Percentiles rank a stretch among this genome's conserved stretches.
phyloP scores from a whole-genome alignment of 2,797 vertebrate species.

The Lophotriccus pileatus region DNA sequence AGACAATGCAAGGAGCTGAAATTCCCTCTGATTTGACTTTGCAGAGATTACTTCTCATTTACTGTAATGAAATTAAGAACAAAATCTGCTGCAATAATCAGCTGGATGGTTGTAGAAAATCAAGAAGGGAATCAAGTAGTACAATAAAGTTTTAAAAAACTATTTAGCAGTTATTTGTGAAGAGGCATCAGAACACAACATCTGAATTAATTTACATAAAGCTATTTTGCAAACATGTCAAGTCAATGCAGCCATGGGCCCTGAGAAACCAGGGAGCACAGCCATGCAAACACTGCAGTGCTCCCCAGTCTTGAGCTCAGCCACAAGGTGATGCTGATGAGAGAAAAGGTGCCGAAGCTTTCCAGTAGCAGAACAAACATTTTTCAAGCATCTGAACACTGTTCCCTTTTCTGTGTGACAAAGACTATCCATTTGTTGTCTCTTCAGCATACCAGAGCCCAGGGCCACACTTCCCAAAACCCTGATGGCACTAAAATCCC shows the following conservation, averaged over 20 bases:
- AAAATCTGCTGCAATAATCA: background rate
- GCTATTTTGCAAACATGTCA: background rate
- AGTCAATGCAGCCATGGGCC: background rate
- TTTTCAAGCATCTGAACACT: background rate
- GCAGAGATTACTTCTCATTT: background rate
- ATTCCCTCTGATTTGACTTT: background rate
- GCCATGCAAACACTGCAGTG: fast-evolving
- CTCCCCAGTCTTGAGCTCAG: background rate
- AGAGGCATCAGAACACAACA: background rate
- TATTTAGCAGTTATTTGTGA: background rate
- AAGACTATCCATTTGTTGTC: background rate
- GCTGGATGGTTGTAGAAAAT: background rate
- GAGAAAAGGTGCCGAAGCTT: background rate
- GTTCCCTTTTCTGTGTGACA: background rate
- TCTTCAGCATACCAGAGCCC: background rate
- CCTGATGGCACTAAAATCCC: background rate
- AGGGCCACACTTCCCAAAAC: background rate
- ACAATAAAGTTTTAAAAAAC: background rate
- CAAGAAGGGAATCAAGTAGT: background rate
- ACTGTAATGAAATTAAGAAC: background rate
- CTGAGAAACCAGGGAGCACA: background rate
- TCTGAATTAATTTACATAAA: background rate
- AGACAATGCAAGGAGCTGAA: background rate
- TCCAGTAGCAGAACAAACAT: background rate
- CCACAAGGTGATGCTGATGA: background rate